Evolutionary conservation across 2,113 vertebrate genomes (phyloP).

Genomic region (Eurystomus gularis): DNA sequence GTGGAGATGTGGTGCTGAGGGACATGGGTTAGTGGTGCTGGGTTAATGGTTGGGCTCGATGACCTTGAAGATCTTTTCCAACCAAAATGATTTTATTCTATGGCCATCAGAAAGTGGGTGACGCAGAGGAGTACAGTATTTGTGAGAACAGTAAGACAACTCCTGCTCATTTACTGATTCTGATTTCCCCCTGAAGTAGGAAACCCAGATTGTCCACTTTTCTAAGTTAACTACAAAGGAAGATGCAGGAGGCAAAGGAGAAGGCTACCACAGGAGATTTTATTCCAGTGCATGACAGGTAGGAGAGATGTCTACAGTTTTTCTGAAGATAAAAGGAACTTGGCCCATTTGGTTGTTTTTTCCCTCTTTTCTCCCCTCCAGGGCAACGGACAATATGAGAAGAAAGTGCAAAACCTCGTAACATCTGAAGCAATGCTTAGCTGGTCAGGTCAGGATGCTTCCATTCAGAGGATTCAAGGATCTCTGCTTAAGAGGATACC

Average conservation of each 20-base stretch:
- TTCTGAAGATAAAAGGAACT: neutral
- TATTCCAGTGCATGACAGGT: neutral
- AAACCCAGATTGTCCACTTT: neutral
- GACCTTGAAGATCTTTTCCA: no score
- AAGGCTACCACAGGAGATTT: neutral
- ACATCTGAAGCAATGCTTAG: neutral
- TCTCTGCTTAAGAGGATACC: neutral
- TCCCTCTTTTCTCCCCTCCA: neutral
- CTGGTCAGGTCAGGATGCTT: neutral
- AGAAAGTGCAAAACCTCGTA: neutral
- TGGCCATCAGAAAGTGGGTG: neutral
- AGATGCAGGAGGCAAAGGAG: neutral
- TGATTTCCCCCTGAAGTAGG: neutral
- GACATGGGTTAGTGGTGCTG: no score
- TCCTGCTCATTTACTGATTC: neutral
- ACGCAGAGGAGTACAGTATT: rapidly evolving
- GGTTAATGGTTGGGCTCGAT: no score
- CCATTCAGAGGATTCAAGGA: neutral
- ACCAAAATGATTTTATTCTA: no score
- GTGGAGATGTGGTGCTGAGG: no score
- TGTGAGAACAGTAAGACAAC: neutral
- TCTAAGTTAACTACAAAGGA: neutral
- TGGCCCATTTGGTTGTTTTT: neutral
- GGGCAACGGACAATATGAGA: neutral
- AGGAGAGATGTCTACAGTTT: neutral